Evolutionary conservation across 1,140 invertebrate species (phyloP).

Genomic region (Ceratoteleas bidentatus): DNA sequence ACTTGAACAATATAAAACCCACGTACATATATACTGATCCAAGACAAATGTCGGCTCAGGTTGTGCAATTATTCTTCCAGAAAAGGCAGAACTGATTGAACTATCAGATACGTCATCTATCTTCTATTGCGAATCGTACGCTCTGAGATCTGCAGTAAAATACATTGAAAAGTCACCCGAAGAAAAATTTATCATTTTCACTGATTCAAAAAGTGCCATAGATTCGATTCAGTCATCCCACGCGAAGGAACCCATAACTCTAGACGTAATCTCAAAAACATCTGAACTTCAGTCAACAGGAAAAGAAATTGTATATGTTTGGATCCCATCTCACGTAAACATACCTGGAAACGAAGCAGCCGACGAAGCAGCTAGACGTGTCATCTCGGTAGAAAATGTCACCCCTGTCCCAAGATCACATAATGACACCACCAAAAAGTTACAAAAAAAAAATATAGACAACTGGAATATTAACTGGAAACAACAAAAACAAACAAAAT

Average conservation of each 20-base stretch:
- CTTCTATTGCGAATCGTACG: slow-evolving; percentile 31
- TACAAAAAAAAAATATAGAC: background rate
- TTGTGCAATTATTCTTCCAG: too few species aligned
- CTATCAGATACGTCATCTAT: too few species aligned
- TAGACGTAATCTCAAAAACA: background rate
- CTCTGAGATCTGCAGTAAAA: slow-evolving; percentile 11
- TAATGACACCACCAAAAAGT: background rate
- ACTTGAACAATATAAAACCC: too few species aligned
- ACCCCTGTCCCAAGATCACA: too few species aligned
- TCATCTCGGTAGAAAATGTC: too few species aligned
- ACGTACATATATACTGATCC: too few species aligned
- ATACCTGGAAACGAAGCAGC: slow-evolving; percentile 31
- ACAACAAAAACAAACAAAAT: background rate
- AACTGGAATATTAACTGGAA: slow-evolving; percentile 34
- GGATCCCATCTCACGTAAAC: slow-evolving; percentile 26
- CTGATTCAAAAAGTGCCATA: slow-evolving; percentile 17
- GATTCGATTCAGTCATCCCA: slow-evolving; percentile 16
- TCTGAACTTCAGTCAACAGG: background rate
- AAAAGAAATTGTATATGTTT: slow-evolving; percentile 7
- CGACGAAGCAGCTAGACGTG: slow-evolving; percentile 19
- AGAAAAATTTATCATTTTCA: slow-evolving; percentile 19
- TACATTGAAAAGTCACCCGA: slow-evolving; percentile 6
- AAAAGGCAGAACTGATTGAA: too few species aligned
- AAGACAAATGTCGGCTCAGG: too few species aligned
- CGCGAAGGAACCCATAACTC: background rate